Conservation (phyloP, 2,888 invertebrate genomes). For the Microchrysa polita region DNA sequence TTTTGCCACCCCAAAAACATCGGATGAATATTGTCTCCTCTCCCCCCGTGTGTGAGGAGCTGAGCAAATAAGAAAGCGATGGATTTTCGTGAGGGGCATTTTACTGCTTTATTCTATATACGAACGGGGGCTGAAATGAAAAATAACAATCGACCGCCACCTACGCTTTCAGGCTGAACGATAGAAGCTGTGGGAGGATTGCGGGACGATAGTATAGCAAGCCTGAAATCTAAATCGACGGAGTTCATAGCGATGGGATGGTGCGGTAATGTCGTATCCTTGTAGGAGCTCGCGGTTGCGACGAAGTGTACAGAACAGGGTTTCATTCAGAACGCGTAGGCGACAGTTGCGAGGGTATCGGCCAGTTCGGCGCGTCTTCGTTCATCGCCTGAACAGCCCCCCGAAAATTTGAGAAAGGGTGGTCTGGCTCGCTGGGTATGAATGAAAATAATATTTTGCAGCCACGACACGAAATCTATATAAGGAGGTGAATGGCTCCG, state of each 20-base stretch:
- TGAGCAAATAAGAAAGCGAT: neutral
- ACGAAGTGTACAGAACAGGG: constrained; percentile 43
- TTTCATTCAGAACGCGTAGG: constrained; percentile 53
- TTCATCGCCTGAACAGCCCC: constrained; percentile 13
- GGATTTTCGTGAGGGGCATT: constrained; percentile 1
- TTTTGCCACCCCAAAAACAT: neutral
- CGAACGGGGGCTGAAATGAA: neutral
- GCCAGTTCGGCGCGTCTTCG: neutral
- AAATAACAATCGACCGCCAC: constrained; percentile 8
- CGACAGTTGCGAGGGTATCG: constrained; percentile 47
- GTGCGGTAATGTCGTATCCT: constrained; percentile 4
- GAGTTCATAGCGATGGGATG: neutral
- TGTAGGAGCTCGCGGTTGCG: constrained; percentile 13
- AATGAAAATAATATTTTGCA: constrained; percentile 49
- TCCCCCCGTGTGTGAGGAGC: neutral
- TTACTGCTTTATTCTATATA: neutral
- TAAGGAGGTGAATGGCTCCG: constrained; percentile 52
- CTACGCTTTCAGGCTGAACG: constrained; percentile 8
- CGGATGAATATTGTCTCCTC: neutral
- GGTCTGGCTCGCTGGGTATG: constrained; percentile 47
- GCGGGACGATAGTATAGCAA: neutral
- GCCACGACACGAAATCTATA: constrained; percentile 50
- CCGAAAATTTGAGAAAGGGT: constrained; percentile 43
- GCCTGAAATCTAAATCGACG: neutral
- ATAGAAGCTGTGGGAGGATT: neutral